Evolutionary conservation across 1,140 invertebrate genomes (phyloP).

Genomic region (Myzus persicae): DNA sequence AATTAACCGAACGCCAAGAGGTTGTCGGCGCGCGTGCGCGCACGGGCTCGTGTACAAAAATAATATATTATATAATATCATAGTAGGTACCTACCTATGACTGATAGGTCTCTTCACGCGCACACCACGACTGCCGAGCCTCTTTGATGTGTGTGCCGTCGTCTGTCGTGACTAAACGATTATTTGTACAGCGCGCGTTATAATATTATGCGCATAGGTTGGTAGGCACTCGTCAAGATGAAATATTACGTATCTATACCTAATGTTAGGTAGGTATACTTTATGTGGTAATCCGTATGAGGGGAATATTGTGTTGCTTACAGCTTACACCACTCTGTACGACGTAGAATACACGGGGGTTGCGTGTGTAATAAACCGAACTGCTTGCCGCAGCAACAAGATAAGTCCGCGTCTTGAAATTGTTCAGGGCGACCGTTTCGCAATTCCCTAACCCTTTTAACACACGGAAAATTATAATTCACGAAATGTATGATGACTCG

Average conservation of each 20-base stretch:
- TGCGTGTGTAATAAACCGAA: neutral
- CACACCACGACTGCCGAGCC: neutral
- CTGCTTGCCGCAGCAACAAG: too few relatives aligned
- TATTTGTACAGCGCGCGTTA: slow-evolving; percentile 38
- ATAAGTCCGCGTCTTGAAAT: too few relatives aligned
- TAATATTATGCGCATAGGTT: neutral
- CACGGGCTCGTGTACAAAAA: slow-evolving; percentile 2
- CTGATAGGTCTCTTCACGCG: neutral
- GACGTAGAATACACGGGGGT: neutral
- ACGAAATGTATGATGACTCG: too few relatives aligned
- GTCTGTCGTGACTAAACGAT: slow-evolving; percentile 57
- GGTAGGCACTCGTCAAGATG: slow-evolving; percentile 6
- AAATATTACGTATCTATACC: neutral
- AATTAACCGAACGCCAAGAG: neutral
- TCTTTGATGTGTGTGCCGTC: neutral
- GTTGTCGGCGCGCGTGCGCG: neutral
- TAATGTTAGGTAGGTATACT: too few relatives aligned
- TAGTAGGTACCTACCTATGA: neutral
- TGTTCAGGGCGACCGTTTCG: too few relatives aligned
- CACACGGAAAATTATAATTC: too few relatives aligned
- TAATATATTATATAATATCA: slow-evolving; percentile 1
- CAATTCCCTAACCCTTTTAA: too few relatives aligned
- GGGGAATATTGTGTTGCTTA: neutral
- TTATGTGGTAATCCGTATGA: neutral
- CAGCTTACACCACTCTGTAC: neutral